These are phyloP conservation scores for Ptilorrhoa leucosticta DNA, from an alignment of 2,113 vertebrate species.

Conservation along the genomic window DNA sequence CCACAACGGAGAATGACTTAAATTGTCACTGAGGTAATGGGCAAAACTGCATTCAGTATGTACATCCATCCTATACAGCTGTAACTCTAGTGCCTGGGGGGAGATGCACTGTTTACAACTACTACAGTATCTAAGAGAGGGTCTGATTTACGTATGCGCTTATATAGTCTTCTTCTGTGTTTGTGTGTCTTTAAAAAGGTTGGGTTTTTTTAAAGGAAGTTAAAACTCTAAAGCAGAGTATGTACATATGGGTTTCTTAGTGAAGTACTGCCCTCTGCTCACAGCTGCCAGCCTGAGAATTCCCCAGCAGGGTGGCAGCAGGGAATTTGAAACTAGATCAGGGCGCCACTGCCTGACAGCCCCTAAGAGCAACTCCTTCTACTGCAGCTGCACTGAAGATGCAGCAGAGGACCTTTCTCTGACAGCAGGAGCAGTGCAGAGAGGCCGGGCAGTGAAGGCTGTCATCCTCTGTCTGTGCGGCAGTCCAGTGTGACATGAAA, in stretches of 20 bases:
- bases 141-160: not conserved
- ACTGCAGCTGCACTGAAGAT: not conserved
- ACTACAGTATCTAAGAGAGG: not conserved
- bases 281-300: not conserved
- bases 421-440: rapidly evolving
- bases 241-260: not conserved
- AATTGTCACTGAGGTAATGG: not conserved
- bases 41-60: not conserved
- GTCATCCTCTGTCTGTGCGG: rapidly evolving
- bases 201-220: not conserved
- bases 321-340: not conserved
- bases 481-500: not conserved
- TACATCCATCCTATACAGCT: not conserved
- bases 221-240: not conserved
- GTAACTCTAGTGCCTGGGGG: not conserved
- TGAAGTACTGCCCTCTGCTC: not conserved
- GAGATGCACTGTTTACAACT: not conserved
- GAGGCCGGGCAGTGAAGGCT: not conserved
- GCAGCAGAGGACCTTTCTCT: not conserved
- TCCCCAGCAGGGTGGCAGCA: not conserved
- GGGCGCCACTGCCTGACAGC: rapidly evolving
- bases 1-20: not conserved
- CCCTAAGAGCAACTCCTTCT: not conserved
- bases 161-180: not conserved
- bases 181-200: not conserved